Conservation (phyloP, 2,888 invertebrate species). For the Xestia rhomboidea region DNA sequence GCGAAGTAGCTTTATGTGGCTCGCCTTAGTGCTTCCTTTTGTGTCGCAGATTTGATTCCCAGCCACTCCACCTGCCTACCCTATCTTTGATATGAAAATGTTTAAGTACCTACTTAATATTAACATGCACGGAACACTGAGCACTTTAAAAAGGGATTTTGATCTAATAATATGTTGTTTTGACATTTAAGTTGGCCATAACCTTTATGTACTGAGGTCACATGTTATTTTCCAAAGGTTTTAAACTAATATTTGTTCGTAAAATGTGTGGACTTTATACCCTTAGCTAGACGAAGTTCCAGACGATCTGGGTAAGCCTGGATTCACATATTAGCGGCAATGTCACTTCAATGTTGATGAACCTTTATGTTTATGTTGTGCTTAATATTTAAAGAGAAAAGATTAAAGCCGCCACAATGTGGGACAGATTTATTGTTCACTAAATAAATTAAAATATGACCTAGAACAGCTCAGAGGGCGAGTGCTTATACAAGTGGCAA, state of each 20-base stretch:
- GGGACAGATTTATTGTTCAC: neutral
- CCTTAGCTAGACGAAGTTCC: constrained; percentile 19
- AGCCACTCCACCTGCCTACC: constrained; percentile 58
- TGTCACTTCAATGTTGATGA: constrained; percentile 51
- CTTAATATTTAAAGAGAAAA: constrained; percentile 24
- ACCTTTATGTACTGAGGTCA: constrained; percentile 27
- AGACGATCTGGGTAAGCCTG: constrained; percentile 43
- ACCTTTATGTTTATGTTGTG: constrained; percentile 7
- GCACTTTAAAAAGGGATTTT: constrained; percentile 39
- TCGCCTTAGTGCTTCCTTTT: constrained; percentile 65
- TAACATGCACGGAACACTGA: constrained; percentile 53
- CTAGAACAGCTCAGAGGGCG: neutral
- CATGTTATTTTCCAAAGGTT: constrained; percentile 37
- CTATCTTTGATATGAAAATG: constrained; percentile 63
- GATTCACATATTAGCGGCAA: constrained; percentile 46
- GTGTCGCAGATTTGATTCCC: constrained; percentile 71
- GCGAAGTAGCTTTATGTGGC: constrained; percentile 64
- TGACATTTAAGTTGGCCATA: constrained; percentile 25
- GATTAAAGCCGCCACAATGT: neutral
- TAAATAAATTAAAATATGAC: constrained; percentile 5
- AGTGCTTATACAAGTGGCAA: neutral
- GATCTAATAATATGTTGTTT: constrained; percentile 43
- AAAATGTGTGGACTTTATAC: constrained; percentile 36
- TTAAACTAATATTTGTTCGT: constrained; percentile 39
- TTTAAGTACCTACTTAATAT: constrained; percentile 60